Evolutionary conservation across 2,888 invertebrate species (phyloP).

Genomic region (Mylabris sibirica): DNA sequence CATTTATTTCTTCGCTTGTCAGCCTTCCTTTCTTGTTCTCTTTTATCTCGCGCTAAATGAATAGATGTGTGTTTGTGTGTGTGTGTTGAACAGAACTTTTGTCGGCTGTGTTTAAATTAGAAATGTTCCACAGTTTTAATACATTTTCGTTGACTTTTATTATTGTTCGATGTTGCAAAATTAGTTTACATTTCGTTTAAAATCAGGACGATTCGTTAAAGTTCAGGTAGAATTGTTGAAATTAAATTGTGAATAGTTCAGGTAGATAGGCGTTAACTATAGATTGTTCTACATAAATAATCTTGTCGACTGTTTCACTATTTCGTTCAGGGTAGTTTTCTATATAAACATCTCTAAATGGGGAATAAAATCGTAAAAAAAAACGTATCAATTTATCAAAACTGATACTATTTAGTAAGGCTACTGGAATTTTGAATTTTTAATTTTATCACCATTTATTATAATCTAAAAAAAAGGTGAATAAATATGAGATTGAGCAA

Average conservation of each 20-base stretch:
- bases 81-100: constrained; percentile 42
- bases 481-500: no score
- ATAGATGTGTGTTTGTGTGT: no score
- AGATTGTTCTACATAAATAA: constrained; percentile 56
- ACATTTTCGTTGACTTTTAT: constrained; percentile 53
- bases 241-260: constrained; percentile 42
- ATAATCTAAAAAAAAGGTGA: no score
- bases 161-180: constrained; percentile 19
- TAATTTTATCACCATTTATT: neutral
- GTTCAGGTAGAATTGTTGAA: constrained; percentile 25
- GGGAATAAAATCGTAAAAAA: constrained; percentile 16
- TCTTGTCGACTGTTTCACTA: constrained; percentile 46
- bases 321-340: constrained; percentile 54
- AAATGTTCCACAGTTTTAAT: constrained; percentile 49
- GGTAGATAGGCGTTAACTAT: constrained; percentile 53
- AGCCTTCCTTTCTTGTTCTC: no score
- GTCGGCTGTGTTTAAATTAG: constrained; percentile 49
- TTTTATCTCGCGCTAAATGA: neutral
- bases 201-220: constrained; percentile 16
- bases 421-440: neutral
- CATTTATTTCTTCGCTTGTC: neutral
- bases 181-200: constrained; percentile 4
- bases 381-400: constrained; percentile 27
- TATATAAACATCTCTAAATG: constrained; percentile 52
- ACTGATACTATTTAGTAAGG: neutral